A percentile compares a stretch with the other conserved stretches of the same genome.
phyloP scores from a whole-genome alignment of 37 sponge, comb jelly and placozoan genomes.

The Spongilla lacustris region DNA sequence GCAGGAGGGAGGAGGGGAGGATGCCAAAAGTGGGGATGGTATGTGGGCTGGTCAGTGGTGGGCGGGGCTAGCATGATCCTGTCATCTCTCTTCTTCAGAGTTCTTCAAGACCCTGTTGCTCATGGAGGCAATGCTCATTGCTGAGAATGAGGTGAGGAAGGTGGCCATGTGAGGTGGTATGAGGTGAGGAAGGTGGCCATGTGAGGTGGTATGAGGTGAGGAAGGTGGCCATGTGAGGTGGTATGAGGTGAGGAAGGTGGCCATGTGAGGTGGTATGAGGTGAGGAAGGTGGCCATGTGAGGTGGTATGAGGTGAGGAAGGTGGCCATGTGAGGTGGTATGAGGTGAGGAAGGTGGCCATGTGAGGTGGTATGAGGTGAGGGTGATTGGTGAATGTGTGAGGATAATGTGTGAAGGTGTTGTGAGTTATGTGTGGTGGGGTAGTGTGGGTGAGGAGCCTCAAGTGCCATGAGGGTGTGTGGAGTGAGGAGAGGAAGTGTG shows the following conservation, averaged over 20 bases:
- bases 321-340: too few relatives aligned
- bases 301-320: neutral
- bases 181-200: neutral
- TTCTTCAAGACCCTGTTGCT: conserved; percentile 66
- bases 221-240: too few relatives aligned
- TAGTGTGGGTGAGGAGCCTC: too few relatives aligned
- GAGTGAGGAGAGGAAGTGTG: too few relatives aligned
- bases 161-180: neutral
- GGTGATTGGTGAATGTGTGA: too few relatives aligned
- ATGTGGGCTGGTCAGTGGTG: neutral
- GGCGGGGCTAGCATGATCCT: neutral
- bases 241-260: too few relatives aligned
- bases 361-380: neutral
- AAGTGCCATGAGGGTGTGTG: too few relatives aligned
- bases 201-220: too few relatives aligned
- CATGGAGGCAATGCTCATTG: conserved; percentile 60
- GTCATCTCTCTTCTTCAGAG: conserved; percentile 6
- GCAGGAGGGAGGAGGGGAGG: neutral
- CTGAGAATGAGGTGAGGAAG: conserved; percentile 62
- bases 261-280: too few relatives aligned
- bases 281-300: neutral
- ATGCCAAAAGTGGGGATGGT: conserved; percentile 10
- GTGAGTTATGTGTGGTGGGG: too few relatives aligned
- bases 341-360: conserved; percentile 30
- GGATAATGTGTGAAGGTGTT: too few relatives aligned